Evolutionary conservation across 2,113 vertebrate genomes (phyloP), one percentile per base, ranked within the genome.

Genomic region (Pluvianellus socialis): DNA sequence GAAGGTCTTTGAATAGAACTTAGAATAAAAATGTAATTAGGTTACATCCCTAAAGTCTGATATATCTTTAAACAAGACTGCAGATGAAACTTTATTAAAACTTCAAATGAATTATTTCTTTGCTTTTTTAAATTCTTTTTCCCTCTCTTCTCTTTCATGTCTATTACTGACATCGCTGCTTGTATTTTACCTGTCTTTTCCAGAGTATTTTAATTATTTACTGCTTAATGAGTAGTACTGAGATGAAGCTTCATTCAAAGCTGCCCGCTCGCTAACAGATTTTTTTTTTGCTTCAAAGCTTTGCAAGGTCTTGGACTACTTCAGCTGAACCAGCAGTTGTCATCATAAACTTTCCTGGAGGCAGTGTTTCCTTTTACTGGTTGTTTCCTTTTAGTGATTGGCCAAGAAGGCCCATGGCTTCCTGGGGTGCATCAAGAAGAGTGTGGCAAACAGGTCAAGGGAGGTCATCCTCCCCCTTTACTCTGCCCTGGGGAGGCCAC

Each of bases 101-200:
- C 98, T 98, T 98, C 98, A 98, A 98, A 98, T 98, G 96, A 98
- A 98, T 98, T 98, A 98, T 98, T 98, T 98, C 98, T 97, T 98
- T 98, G 96, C 97, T 96, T 96, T 97, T 97, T 96, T 92, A 96
- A 95, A 97, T 98, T 98, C 97, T 96, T 97, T 98, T 98, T 91
- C 96, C 88, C 92, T 95, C 96, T 96, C 62, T 98, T 97, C 97
- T 94, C 98, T 98, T 98, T 98, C 98, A 98, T 98, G 98, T 98
- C 98, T 97, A 76, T 98, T 98, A 95, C 97, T 96, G 96, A 96
- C 97, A 98, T 90, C 86, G 96, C 97, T 94, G 92, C 97, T 98
- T 98, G 95, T 97, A 98, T 98, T 97, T 98, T 98, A 98, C 98
- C 98, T 98, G 97, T 97, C 98, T 97, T 96, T 98, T 97, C 79